Base-by-base conservation (phyloP, 2,797 vertebrate species). In the Masticophis lateralis region DNA sequence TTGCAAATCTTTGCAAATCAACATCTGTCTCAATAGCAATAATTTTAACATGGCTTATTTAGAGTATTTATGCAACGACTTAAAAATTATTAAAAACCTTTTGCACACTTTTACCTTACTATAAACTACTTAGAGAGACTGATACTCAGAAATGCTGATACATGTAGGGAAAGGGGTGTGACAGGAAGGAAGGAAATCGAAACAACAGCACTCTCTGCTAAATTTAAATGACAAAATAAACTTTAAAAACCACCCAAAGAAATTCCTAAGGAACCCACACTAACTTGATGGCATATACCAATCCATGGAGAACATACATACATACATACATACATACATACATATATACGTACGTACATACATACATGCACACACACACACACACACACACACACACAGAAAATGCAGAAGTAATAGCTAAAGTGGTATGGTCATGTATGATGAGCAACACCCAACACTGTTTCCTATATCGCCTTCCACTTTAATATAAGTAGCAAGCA, bases 1-100 rank as follows among this genome's bases (percentile, higher is more conserved):
- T 86, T 79, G 9, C 32, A 43, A 18, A 79, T n/a, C n/a, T n/a
- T n/a, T n/a, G n/a, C n/a, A 43, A 37, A 79, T 43, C 32, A 79
- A 43, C 32, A 90, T 90, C 43, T 51, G 53, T 13, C 61, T 61
- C 69, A 56, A 37, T 89, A 60, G 18, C 57, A 91, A 60, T 69
- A 43, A 18, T 91, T 94, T 87, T 87, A 93, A 25, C 1, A 0
- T 79, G 69, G 69, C 18, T 79, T 79, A 22, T 37, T 90, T 86
- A 87, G 11, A 88, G 94, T 92, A 95, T 96, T 95, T 96, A 95
- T 96, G 94, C 94, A 93, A 92, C 43, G 18, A 92, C 57, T 91
- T 90, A 66, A 92, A 79, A 87, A 89, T 93, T 51, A 60, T 90
- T 93, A 88, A 92, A 95, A 94, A 93, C 91, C 86, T 83, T 94